Base-by-base conservation (phyloP, 35 echinoderm and acorn worm genomes). In the Stichopus chloronotus region DNA sequence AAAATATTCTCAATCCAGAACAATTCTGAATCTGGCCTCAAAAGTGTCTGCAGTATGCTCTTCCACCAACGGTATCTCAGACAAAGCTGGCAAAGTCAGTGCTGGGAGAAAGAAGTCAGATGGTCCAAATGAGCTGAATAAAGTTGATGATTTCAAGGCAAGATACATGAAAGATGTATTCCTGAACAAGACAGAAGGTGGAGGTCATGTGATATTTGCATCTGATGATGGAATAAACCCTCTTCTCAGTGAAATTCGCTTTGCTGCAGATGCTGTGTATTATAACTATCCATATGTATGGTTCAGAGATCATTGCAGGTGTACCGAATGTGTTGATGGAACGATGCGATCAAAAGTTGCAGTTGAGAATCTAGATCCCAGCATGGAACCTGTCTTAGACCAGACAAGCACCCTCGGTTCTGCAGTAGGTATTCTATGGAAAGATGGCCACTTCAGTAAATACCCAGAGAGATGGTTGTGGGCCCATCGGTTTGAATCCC, bases 191-290 rank as follows among this genome's bases (percentile, higher is more conserved):
- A 74, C 69, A 14, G 65, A 72, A 19, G 57, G 23, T 22, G 87
- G 87, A 8, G 87, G 87, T 30, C 87, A 89, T 55, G 59, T 89
- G 87, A 89, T 89, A 23, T 43, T 89, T 72, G 87, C 87, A 7
- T 89, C 87, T 53, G 87, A 89, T 8, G 87, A 89, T 43, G 16
- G 57, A 1, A 23, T 72, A 6, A 89, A 89, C 60, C 87, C 87
- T 7, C 21, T 56, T 9, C 65, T 89, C 23, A 89, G 87, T 53
- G 87, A 89, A 89, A 89, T 89, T 43, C 87, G 87, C 8, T 89
- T 89, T 54, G 59, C 61, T n/a, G 5, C 87, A 5, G 87, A 89
- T 72, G 87, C 87, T 3, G 30, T 20, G 16, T 61, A 54, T 7
- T 43, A 89, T 89, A 71, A 16, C 59, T 89, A 52, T 53, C 87